phyloP scores from a whole-genome alignment of 2,888 invertebrate species.

The Tetanocera ferruginea region DNA sequence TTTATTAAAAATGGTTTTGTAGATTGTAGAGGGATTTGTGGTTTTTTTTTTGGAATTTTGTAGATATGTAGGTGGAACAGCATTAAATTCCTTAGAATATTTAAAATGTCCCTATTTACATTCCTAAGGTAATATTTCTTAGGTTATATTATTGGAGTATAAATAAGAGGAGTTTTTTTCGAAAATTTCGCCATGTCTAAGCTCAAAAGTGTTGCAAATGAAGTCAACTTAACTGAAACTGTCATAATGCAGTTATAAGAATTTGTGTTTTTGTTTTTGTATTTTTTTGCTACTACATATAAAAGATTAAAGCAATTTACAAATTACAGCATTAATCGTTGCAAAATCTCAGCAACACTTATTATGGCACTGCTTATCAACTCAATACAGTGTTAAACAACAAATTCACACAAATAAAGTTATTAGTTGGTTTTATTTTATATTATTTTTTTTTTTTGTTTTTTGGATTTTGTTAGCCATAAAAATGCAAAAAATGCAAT shows the following conservation, averaged over 20 bases:
- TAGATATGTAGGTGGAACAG: no score
- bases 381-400: not conserved
- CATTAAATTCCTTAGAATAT: no score
- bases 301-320: constrained; percentile 10
- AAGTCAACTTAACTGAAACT: not conserved
- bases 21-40: no score
- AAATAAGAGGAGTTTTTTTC: no score
- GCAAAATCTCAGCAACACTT: not conserved
- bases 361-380: not conserved
- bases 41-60: no score
- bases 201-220: not conserved
- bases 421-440: not conserved
- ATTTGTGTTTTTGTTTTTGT: no score
- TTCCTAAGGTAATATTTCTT: no score
- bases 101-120: no score
- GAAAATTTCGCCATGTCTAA: no score
- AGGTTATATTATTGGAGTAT: no score
- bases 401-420: constrained; percentile 10
- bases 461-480: not conserved
- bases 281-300: not conserved
- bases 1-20: no score
- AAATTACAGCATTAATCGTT: constrained; percentile 4
- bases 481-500: constrained; percentile 33
- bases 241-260: not conserved
- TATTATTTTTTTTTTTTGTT: not conserved